Percentiles rank a stretch among this genome's conserved stretches.
phyloP scores from a whole-genome alignment of 2,113 vertebrate genomes.

The Origma solitaria region DNA sequence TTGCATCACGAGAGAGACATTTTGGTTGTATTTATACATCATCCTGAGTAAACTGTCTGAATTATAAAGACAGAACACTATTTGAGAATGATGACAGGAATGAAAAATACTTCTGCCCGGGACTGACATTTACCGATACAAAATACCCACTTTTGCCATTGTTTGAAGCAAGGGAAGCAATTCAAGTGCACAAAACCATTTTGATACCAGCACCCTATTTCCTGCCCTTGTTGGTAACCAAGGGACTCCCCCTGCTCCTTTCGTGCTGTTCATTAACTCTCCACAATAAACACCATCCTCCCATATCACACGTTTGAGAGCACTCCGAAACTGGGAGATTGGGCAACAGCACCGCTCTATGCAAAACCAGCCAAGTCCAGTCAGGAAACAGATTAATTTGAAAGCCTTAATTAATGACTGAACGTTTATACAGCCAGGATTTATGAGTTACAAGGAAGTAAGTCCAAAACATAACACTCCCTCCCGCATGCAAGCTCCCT shows the following conservation, averaged over 20 bases:
- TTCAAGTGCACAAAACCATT: background rate
- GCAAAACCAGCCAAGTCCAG: conserved; percentile 58
- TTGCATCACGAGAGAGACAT: background rate
- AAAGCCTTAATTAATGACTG: conserved; percentile 62
- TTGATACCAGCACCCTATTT: background rate
- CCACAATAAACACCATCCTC: background rate
- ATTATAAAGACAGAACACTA: background rate
- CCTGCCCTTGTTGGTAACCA: background rate
- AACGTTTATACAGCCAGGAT: conserved; percentile 47
- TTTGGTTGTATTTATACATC: background rate
- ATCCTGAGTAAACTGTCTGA: background rate
- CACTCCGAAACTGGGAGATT: background rate
- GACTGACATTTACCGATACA: background rate
- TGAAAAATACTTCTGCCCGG: background rate
- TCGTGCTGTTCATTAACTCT: background rate
- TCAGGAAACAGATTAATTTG: conserved; percentile 63
- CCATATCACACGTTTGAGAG: background rate
- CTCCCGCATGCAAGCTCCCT: background rate
- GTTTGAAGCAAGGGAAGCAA: conserved; percentile 1
- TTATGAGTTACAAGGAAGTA: conserved; percentile 54
- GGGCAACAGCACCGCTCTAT: background rate
- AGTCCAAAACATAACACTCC: conserved; percentile 48
- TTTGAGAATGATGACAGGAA: background rate
- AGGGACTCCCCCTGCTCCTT: background rate
- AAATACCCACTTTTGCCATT: background rate